Evolutionary conservation across 1,140 invertebrate genomes (phyloP).

Genomic region (Drosophila ananassae): DNA sequence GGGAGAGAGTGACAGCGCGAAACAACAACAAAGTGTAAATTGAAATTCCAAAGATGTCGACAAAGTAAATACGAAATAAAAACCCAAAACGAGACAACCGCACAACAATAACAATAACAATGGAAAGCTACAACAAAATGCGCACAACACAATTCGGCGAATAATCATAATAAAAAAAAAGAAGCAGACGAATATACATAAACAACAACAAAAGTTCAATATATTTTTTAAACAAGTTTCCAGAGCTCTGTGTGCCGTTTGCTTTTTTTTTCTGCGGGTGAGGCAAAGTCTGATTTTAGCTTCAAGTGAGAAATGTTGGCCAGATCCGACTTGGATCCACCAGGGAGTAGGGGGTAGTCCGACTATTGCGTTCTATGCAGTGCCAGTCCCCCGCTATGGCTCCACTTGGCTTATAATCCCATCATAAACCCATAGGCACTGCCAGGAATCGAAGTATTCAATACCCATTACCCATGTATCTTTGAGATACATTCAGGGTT

Average conservation of each 20-base stretch:
- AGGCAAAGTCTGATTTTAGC: conserved; percentile 35
- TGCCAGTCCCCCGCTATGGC: conserved; percentile 36
- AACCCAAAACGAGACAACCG: conserved; percentile 52
- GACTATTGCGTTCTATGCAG: conserved; percentile 57
- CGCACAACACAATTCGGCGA: conserved; percentile 76
- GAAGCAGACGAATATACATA: conserved; percentile 27
- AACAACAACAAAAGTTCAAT: conserved; percentile 41
- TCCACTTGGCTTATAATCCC: conserved; percentile 5
- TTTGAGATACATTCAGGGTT: neutral
- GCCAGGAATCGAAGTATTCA: neutral
- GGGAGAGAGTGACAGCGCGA: conserved; percentile 46
- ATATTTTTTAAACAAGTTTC: conserved; percentile 78
- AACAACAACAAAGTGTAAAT: conserved; percentile 82
- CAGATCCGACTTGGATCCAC: conserved; percentile 4
- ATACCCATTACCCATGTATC: conserved; percentile 14
- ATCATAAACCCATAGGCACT: conserved; percentile 1
- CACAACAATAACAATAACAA: conserved; percentile 46
- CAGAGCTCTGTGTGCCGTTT: conserved; percentile 26
- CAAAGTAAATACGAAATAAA: conserved; percentile 73
- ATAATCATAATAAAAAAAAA: conserved; percentile 51
- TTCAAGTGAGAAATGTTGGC: conserved; percentile 20
- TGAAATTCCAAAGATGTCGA: conserved; percentile 83
- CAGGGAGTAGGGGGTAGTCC: conserved; percentile 6
- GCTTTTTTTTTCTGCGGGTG: conserved; percentile 29
- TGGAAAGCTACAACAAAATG: conserved; percentile 79